Evolutionary conservation across 2,113 vertebrate genomes (phyloP), one percentile per base, ranked within the genome.

Genomic region (Gobius niger): DNA sequence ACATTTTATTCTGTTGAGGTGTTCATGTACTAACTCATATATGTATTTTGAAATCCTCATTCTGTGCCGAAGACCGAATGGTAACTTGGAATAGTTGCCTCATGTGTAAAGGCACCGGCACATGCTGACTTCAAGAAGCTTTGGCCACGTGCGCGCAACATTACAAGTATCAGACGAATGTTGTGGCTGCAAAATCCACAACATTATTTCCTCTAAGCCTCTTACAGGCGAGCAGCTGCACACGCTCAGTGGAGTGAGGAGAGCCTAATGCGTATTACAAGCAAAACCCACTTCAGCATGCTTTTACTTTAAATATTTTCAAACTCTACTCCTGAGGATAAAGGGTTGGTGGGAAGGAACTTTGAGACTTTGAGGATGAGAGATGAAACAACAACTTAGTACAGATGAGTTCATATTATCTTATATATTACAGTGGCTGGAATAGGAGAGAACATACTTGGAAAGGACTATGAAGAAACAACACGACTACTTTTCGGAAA

Each of bases 201-300:
- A 8, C 12, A 15, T 59, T 59, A 59, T 41, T 41, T 59, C 16
- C 51, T 60, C 14, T 60, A 60, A 60, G 57, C 57, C 34, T 60
- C 57, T 60, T 60, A 60, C 13, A 6, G 15, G 44, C 6, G 40
- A 60, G 57, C 34, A n/a, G 34, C 11, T 12, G 47, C 47, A 50
- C 47, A 50, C 13, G 47, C 34, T 60, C 40, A 60, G 57, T 60
- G 40, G 42, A 60, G 40, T 42, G 40, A 60, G 57, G 40, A 60
- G 40, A 60, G 14, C 40, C 57, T 60, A 60, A 60, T 60, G 40
- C 40, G 7, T 9, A 60, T 9, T 16, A 60, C 34, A 60, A n/a
- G 14, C 57, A 2, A 41, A 40, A 40, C 54, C 13, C 56, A 42
- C 56, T 41, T 41, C 56, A 59, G 41, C 56, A 59, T 13, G 56